Evolutionary conservation across 2,888 invertebrate species (phyloP).

Genomic region (Noctua fimbriata): DNA sequence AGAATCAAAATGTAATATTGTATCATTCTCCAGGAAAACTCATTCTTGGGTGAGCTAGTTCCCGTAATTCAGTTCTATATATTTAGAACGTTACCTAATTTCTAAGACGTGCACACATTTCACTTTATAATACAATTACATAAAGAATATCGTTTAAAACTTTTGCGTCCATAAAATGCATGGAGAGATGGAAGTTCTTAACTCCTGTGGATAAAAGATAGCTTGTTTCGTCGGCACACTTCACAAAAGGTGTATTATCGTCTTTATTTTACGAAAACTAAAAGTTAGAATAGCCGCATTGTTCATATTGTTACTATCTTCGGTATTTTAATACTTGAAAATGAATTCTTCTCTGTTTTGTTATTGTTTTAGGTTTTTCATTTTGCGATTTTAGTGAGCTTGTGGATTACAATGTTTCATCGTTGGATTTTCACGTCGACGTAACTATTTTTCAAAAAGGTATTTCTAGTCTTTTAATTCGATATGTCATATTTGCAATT

Average conservation of each 20-base stretch:
- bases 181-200: conserved; percentile 55
- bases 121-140: conserved; percentile 46
- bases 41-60: neutral
- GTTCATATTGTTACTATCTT: conserved; percentile 41
- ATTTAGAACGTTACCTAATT: conserved; percentile 17
- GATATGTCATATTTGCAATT: neutral
- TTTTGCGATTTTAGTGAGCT: neutral
- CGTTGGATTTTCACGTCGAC: neutral
- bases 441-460: neutral
- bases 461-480: neutral
- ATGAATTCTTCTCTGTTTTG: conserved; percentile 10
- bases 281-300: conserved; percentile 39
- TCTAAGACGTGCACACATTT: conserved; percentile 12
- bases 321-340: conserved; percentile 28
- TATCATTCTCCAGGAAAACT: too few relatives aligned
- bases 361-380: conserved; percentile 13
- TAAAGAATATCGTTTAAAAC: conserved; percentile 57
- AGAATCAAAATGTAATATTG: neutral
- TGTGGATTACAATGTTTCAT: neutral
- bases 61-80: neutral
- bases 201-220: conserved; percentile 57
- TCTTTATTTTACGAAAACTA: conserved; percentile 55
- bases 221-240: conserved; percentile 54
- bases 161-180: conserved; percentile 55
- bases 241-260: conserved; percentile 56